Evolutionary conservation across 2,888 invertebrate genomes (phyloP).

Genomic region (Calliopum simillimum): DNA sequence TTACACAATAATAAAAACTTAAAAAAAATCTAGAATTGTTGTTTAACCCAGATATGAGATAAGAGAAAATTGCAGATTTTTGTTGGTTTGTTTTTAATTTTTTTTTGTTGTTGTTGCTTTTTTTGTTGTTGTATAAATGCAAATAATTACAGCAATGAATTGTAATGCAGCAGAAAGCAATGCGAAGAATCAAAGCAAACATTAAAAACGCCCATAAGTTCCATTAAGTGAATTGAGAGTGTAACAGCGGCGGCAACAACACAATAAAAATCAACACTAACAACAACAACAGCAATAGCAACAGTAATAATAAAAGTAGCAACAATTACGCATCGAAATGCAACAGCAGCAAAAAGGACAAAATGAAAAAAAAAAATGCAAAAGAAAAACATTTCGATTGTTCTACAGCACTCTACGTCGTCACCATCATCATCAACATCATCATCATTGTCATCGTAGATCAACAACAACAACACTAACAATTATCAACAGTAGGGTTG

Average conservation of each 20-base stretch:
- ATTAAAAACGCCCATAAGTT: slow-evolving; percentile 50
- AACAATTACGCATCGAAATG: slow-evolving; percentile 24
- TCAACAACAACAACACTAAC: neutral
- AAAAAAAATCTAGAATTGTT: too few relatives aligned
- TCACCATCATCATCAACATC: too few relatives aligned
- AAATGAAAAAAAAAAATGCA: too few relatives aligned
- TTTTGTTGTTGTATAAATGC: neutral
- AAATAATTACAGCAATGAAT: slow-evolving; percentile 18
- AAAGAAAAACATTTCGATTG: too few relatives aligned
- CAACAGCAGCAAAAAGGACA: slow-evolving; percentile 11
- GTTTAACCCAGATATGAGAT: too few relatives aligned
- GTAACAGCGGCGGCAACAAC: slow-evolving; percentile 8
- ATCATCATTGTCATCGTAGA: too few relatives aligned
- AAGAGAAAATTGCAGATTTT: too few relatives aligned
- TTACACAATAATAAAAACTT: too few relatives aligned
- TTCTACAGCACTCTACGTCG: too few relatives aligned
- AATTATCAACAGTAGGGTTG: slow-evolving; percentile 2
- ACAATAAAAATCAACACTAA: slow-evolving; percentile 10
- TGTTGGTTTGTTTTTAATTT: neutral
- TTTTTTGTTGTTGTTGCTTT: neutral
- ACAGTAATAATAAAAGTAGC: slow-evolving; percentile 3
- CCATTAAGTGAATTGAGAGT: slow-evolving; percentile 39
- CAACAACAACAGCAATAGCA: slow-evolving; percentile 1
- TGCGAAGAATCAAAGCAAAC: slow-evolving; percentile 45
- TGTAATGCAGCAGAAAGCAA: neutral